Conservation (phyloP, 2,888 invertebrate genomes). For the Hypena proboscidalis region DNA sequence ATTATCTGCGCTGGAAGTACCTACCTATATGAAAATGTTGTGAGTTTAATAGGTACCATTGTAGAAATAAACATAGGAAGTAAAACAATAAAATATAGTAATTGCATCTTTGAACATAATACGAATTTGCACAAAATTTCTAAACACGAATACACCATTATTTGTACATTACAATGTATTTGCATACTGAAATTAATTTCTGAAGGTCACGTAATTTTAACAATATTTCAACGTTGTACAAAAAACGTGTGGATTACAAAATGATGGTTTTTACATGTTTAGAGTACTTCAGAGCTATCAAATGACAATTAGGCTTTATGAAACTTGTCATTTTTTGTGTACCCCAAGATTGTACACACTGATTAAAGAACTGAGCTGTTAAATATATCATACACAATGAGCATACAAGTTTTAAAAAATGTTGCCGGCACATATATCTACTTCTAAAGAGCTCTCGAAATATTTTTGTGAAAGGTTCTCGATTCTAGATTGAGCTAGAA, state of each 20-base stretch:
- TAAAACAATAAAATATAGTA: not conserved
- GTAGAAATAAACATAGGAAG: too few relatives aligned
- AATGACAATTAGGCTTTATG: constrained; percentile 32
- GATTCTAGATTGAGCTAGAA: too few relatives aligned
- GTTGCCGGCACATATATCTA: too few relatives aligned
- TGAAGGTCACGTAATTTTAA: constrained; percentile 26
- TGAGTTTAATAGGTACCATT: too few relatives aligned
- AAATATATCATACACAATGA: too few relatives aligned
- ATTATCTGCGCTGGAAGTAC: too few relatives aligned
- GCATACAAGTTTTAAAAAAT: too few relatives aligned
- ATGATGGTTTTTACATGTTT: constrained; percentile 39
- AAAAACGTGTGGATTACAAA: constrained; percentile 37
- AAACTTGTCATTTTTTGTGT: constrained; percentile 15
- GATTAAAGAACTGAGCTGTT: constrained; percentile 7
- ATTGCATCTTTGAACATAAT: not conserved
- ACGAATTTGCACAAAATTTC: not conserved
- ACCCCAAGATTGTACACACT: not conserved
- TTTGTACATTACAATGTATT: constrained; percentile 12
- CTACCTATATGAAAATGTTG: too few relatives aligned
- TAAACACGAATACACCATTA: constrained; percentile 1
- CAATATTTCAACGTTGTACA: constrained; percentile 28
- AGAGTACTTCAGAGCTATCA: constrained; percentile 39
- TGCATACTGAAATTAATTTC: constrained; percentile 11
- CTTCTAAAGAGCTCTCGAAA: too few relatives aligned
- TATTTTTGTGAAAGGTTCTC: too few relatives aligned